Evolutionary conservation across 1,140 invertebrate species (phyloP), one percentile per base, ranked within the genome.

Genomic region (Orchestia grillus): DNA sequence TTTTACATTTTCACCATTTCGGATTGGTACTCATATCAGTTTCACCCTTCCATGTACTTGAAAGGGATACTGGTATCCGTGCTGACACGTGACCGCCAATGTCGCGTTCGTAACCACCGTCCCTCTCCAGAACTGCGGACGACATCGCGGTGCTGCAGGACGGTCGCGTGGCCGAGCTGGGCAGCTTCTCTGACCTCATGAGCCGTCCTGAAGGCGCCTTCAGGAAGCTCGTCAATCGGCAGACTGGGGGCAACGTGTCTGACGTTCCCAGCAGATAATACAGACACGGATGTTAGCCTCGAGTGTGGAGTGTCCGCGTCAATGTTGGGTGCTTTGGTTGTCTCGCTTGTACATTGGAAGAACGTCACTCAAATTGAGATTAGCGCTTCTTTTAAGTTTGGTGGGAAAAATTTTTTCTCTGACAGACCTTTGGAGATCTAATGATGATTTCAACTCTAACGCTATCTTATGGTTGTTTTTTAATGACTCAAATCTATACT

Each of bases 101-200:
- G 23, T 96, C 23, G 40, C 40, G 23, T 19, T 53, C 19, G 6
- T 53, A 43, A 87, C n/a, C 44, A n/a, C n/a, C 77, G 44, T 36
- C 28, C 28, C 1, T 36, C 15, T 77, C 19, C 92, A 96, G 98
- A 40, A 98, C 98, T 97, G 98, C 98, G 19, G 98, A 99, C 97
- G 98, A 98, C 96, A 99, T 99, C 96, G 98, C 99, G 98, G 97
- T 98, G 44, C 97, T 98, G 97, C 97, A 97, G 45, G 97, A 98
- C 97, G 98, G 98, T 0, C 97, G 97, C 96, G 98, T 99, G 0
- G 97, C 98, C 0, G 99, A 99, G 97, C 97, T 98, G 97, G 99
- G 99, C 41, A 98, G 98, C 0, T 98, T 99, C 97, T 98, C 98
- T 23, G 98, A 99, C 97, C 97, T 99, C 4, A 98, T 99, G 97